Conservation (phyloP, 2,113 vertebrate species). For the Panthera leo region DNA sequence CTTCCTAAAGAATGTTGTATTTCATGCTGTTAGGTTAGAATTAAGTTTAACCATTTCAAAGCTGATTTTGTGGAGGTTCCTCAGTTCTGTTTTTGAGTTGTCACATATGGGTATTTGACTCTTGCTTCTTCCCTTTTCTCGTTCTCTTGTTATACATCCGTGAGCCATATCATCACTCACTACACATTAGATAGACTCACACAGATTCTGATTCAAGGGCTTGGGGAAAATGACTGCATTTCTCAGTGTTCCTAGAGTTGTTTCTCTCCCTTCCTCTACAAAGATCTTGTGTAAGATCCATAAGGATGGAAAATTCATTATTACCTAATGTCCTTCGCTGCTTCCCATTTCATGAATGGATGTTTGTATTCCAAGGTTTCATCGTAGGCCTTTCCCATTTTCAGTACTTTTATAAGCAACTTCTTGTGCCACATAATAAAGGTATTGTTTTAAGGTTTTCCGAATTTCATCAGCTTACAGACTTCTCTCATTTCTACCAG, state of each 20-base stretch:
- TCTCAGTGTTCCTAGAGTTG: background rate
- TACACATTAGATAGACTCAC: background rate
- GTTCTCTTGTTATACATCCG: background rate
- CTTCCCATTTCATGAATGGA: constrained; percentile 45
- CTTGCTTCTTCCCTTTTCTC: background rate
- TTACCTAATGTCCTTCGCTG: constrained; percentile 49
- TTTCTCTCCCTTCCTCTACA: background rate
- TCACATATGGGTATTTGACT: background rate
- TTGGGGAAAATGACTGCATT: background rate
- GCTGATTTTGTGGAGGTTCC: background rate
- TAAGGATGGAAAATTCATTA: constrained; percentile 37
- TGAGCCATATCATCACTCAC: background rate
- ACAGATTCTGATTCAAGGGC: background rate
- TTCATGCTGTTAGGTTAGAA: background rate
- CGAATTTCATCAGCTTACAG: background rate
- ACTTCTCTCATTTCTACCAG: constrained; percentile 33
- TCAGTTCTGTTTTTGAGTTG: background rate
- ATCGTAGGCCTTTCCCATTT: constrained; percentile 35
- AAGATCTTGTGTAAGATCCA: constrained; percentile 21
- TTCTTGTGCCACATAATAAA: constrained; percentile 33
- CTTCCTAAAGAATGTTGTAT: background rate
- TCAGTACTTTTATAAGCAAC: constrained; percentile 52
- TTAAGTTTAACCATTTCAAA: background rate
- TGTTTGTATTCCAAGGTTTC: constrained; percentile 56
- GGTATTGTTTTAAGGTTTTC: background rate